Base-by-base conservation (phyloP, 2,797 vertebrate species). In the Poecilia velifera region DNA sequence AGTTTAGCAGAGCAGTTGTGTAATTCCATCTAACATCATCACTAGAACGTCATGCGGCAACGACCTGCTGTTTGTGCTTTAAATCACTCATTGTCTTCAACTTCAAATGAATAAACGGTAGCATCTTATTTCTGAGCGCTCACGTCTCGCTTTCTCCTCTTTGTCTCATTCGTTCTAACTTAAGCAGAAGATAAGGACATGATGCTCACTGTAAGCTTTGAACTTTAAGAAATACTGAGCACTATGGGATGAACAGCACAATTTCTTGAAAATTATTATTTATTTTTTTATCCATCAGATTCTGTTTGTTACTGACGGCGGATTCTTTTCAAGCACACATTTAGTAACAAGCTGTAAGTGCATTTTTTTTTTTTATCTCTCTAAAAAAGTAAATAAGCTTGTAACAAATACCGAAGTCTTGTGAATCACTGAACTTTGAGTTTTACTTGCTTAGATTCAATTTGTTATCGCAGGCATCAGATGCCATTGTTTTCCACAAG, bases 21-120 rank as follows among this genome's bases (percentile, higher is more conserved):
- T 83, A 90, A 88, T 93, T 91, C 93, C 72, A 49, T 90, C 91
- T 88, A 88, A 88, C 90, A 82, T 87, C 90, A 91, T 93, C 90
- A 90, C 78, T 84, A 82, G 76, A 91, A 88, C 79, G 81, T 73
- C 72, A 91, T 25, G 73, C 66, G 39, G 79, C 82, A 64, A 79
- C 82, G 86, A 88, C 85, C 88, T 76, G 53, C 51, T 41, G 49
- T 70, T 12, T 76, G 76, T 83, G 78, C 83, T 80, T 80, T 22
- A 76, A 80, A 82, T 77, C 79, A 57, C 12, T 80, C 45, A 76
- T 74, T 25, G 36, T 73, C 39, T 76, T 76, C 76, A 49, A 70
- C 36, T 81, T 70, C 78, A 25, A 31, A 55, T 45, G 80, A 82
- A 84, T 83, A 87, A 87, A 75, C 84, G 36, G 59, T 55, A 47